Conservation (phyloP, 1,140 invertebrate genomes). For the Sesamia nonagrioides region DNA sequence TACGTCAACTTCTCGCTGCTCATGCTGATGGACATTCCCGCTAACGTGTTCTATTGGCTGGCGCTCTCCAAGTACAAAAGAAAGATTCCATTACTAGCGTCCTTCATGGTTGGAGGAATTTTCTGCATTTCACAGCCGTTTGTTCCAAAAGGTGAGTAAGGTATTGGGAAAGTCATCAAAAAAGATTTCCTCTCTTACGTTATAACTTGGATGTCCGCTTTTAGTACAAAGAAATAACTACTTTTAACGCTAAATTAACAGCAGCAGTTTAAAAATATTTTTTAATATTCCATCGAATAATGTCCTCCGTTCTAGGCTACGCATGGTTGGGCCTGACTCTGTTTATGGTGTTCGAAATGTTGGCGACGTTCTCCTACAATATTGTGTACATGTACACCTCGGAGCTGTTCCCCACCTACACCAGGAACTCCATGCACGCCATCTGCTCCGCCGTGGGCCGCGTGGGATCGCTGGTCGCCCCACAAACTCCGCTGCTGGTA, state of each 20-base stretch:
- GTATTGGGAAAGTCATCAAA: too few species aligned
- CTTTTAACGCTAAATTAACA: too few species aligned
- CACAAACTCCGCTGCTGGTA: conserved; percentile 88
- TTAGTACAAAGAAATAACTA: too few species aligned
- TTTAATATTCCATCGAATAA: too few species aligned
- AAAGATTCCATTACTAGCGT: conserved; percentile 70
- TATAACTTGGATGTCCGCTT: too few species aligned
- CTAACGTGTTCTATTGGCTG: conserved; percentile 89
- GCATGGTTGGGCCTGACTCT: conserved; percentile 75
- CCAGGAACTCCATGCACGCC: conserved; percentile 89
- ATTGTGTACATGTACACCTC: conserved; percentile 91
- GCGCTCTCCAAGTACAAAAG: conserved; percentile 74
- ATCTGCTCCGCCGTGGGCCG: conserved; percentile 90
- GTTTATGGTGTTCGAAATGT: conserved; percentile 90
- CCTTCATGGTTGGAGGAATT: conserved; percentile 75
- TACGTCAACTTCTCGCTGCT: conserved; percentile 92
- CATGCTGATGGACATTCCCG: conserved; percentile 91
- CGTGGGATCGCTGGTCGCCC: conserved; percentile 90
- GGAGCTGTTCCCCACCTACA: conserved; percentile 91
- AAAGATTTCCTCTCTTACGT: too few species aligned
- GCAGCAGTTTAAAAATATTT: too few species aligned
- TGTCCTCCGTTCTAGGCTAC: conserved; percentile 59
- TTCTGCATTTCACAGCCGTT: conserved; percentile 79
- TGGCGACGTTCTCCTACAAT: conserved; percentile 89
- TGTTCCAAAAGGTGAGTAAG: conserved; percentile 71